Evolutionary conservation across 2,888 invertebrate genomes (phyloP), one percentile per base, ranked within the genome.

Genomic region (Odontocolon sp.): DNA sequence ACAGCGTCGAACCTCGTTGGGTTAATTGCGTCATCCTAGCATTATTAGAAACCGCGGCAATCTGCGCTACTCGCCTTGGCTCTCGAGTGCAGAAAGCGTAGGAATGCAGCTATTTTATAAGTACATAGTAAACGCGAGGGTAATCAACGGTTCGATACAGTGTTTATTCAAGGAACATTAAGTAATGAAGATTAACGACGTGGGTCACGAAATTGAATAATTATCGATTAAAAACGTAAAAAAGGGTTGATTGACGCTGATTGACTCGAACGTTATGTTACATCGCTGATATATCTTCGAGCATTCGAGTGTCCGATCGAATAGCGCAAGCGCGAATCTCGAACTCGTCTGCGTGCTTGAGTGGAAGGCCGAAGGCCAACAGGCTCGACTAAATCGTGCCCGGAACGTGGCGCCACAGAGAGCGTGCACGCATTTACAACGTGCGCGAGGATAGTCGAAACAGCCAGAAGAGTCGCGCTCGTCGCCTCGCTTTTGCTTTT

Each of bases 51-150:
- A 86, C 84, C 83, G 81, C 75, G 80, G 81, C 81, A 83, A 86
- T 83, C 79, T 36, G 54, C 23, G 3, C 28, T 26, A 3, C 40
- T 26, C 8, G 26, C 2, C 11, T 69, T 59, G 9, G 26, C 69
- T 73, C 69, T 78, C 80, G 81, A 80, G 85, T 84, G 84, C 86
- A 85, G 87, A 87, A 86, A 86, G 87, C 86, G 87, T 85, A 86
- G 79, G 85, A 86, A 86, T 85, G 78, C 78, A 80, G 79, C 64
- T 79, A 14, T 23, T 14, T 31, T 26, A 23, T n/a, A 45, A 4
- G 33, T 18, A 11, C 28, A 16, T 16, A 16, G 16, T 28, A 38
- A 50, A 50, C n/a, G 38, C 50, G 23, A 50, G 47, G 45, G 18
- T 2, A 33, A 50, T 14, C 8, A 33, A 38, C 2, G 45, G 2